These are phyloP conservation scores for Chaenogobius annularis DNA, from an alignment of 2,113 vertebrate species.

Conservation along the genomic window DNA sequence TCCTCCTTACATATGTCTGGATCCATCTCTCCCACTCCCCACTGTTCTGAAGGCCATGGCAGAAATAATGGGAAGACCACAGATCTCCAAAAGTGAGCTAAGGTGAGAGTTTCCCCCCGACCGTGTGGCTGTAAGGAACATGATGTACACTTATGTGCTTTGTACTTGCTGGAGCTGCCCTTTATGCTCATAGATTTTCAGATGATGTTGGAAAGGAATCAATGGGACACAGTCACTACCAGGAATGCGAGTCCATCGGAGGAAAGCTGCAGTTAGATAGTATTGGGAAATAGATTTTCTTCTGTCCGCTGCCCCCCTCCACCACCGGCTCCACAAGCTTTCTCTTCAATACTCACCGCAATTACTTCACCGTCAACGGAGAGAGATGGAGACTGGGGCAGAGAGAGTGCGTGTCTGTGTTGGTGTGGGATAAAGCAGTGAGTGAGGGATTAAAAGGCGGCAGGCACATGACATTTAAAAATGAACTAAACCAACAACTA, in stretches of 20 bases:
- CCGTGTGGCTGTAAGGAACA: conserved; percentile 45
- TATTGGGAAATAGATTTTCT: conserved; percentile 94
- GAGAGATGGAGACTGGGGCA: conserved; percentile 78
- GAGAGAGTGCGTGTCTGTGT: conserved; percentile 68
- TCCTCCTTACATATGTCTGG: conserved; percentile 22
- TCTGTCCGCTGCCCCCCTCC: conserved; percentile 23
- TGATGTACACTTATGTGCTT: conserved; percentile 71
- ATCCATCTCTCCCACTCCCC: conserved; percentile 21
- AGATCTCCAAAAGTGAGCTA: conserved; percentile 26
- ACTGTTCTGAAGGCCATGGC: conserved; percentile 24
- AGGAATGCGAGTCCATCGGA: conserved; percentile 87
- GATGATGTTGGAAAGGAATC: conserved; percentile 87
- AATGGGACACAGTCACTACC: conserved; percentile 84
- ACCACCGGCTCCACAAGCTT: conserved; percentile 65
- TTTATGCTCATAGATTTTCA: conserved; percentile 89
- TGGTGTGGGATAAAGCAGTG: conserved; percentile 3
- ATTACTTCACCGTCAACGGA: conserved; percentile 85
- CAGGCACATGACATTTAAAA: background rate
- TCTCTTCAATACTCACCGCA: conserved; percentile 86
- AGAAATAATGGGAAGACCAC: conserved; percentile 35
- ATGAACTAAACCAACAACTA: background rate
- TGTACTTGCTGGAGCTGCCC: conserved; percentile 70
- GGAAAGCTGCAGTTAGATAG: conserved; percentile 80
- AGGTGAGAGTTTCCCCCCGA: conserved; percentile 50
- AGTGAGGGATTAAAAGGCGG: conserved; percentile 21